Base-by-base conservation (phyloP, 2,797 vertebrate species). In the Pyrocephalus nanus region DNA sequence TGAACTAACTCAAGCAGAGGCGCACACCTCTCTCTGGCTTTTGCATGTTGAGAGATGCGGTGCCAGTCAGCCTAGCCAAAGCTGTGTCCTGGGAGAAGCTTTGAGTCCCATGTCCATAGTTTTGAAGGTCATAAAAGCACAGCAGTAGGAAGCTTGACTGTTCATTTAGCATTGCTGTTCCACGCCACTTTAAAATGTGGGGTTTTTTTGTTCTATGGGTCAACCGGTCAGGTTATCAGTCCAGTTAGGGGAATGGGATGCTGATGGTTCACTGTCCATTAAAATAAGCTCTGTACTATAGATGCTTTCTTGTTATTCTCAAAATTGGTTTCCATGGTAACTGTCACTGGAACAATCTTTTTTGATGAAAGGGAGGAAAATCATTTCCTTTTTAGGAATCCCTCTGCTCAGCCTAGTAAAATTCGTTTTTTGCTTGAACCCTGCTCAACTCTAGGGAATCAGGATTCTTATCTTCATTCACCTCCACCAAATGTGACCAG, bases 21-120 rank as follows among this genome's bases (percentile, higher is more conserved):
- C 53, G 43, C 60, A 84, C 38, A 20, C 66, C 29, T 20, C 11
- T 20, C 67, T 65, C 48, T 65, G 53, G 22, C 45, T 88, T 93
- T 57, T 0, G 0, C 5, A 55, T 1, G 1, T 47, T 38, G 32
- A 65, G 57, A 30, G 18, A 10, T 43, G 50, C 0, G 0, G 27
- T 88, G 47, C 47, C 38, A 26, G 51, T 36, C 42, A 65, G 57
- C 47, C 51, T 26, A 29, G 51, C 58, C 32, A 36, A 57, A 83
- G 72, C 61, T 51, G 25, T 30, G 69, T 67, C 78, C 42, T 67
- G 30, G 34, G 50, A 91, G 58, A 82, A 83, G 30, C 27, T 64
- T 50, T 0, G 12, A 69, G 17, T 8, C 15, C 32, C 15, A 25
- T 50, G 27, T n/a, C 42, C 43, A 6, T 8, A 13, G 11, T 30